These are phyloP conservation scores for Ginglymostoma cirratum DNA, from an alignment of 2,113 vertebrate genomes.

Conservation along the genomic window DNA sequence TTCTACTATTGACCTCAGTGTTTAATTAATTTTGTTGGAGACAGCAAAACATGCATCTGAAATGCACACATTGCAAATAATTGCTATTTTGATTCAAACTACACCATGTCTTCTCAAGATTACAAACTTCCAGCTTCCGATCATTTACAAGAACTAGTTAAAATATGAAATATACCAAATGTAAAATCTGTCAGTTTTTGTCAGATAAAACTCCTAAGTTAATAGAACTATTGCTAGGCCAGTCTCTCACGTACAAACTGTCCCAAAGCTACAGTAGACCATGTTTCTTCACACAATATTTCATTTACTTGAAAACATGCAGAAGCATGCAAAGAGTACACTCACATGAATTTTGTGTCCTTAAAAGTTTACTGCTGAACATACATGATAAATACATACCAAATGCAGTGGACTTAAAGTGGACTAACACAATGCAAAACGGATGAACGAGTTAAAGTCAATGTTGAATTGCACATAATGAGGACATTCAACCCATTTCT, in stretches of 20 bases:
- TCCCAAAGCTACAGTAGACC: neutral
- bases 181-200: neutral
- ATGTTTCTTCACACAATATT: neutral
- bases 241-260: neutral
- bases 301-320: neutral
- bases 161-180: neutral
- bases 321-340: neutral
- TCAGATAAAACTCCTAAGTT: neutral
- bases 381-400: neutral
- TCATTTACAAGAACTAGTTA: neutral
- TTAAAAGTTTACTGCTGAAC: neutral
- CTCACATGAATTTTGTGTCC: neutral
- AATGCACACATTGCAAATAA: neutral
- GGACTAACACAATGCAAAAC: neutral
- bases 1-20: neutral
- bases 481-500: neutral
- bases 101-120: neutral
- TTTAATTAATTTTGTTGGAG: slow-evolving; percentile 1
- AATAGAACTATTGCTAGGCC: neutral
- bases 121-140: neutral
- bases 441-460: neutral
- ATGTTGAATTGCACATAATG: neutral
- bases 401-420: no score
- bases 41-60: neutral
- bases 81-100: neutral